Conservation (phyloP, 2,113 vertebrate genomes). For the Lagenorhynchus albirostris region DNA sequence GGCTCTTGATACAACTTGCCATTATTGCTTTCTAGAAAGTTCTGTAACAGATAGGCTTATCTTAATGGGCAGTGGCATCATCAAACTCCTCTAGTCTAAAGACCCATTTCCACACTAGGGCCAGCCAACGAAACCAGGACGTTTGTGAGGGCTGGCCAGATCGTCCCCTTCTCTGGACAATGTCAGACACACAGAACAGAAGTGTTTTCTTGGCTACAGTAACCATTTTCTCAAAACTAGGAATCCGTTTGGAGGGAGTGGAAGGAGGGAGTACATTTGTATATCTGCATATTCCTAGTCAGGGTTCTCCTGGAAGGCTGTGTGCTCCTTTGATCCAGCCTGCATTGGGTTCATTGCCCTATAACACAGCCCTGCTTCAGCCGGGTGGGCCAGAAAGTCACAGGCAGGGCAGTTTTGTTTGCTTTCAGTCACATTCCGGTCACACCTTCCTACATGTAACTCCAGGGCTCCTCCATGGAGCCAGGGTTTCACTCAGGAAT, state of each 20-base stretch:
- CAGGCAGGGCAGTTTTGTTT: neutral
- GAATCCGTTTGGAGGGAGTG: neutral
- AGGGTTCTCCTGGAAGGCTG: neutral
- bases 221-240: neutral
- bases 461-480: neutral
- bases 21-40: slow-evolving; percentile 30
- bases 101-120: neutral
- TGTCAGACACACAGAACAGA: neutral
- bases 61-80: neutral
- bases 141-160: neutral
- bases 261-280: neutral
- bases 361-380: neutral
- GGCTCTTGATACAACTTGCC: neutral
- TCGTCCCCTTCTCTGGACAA: neutral
- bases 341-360: neutral
- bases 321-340: neutral
- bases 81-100: neutral
- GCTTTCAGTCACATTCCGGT: neutral
- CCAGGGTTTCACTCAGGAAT: neutral
- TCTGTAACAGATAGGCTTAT: neutral
- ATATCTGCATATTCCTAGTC: neutral
- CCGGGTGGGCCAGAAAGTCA: neutral
- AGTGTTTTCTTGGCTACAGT: neutral
- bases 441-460: neutral
- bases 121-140: neutral